Evolutionary conservation across 2,113 vertebrate genomes (phyloP).

Genomic region (Pantherophis guttatus): DNA sequence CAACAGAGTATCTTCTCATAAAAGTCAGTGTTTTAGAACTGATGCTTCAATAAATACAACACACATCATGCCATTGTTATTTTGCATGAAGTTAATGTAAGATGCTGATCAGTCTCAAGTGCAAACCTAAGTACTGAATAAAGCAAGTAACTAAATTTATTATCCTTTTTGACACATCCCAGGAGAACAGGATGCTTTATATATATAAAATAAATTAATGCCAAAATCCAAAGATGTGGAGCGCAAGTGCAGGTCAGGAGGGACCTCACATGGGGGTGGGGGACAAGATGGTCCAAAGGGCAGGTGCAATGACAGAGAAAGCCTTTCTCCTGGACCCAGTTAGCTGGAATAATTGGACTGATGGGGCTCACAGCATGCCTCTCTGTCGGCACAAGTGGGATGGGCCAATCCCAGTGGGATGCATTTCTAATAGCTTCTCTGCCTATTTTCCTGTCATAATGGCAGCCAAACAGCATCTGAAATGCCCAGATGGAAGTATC

Average conservation of each 20-base stretch:
- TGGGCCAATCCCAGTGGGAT: background rate
- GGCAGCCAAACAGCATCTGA: background rate
- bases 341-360: background rate
- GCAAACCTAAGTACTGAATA: background rate
- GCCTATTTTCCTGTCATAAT: background rate
- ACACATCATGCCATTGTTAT: background rate
- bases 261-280: too few relatives aligned
- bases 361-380: background rate
- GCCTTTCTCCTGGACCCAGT: background rate
- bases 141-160: background rate
- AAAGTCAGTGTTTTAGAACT: background rate
- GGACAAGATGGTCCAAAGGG: background rate
- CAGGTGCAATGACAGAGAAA: background rate
- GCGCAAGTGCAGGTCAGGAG: too few relatives aligned
- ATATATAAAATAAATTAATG: too few relatives aligned
- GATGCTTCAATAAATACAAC: background rate
- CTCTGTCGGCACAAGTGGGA: background rate
- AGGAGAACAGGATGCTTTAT: too few relatives aligned
- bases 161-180: background rate
- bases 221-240: too few relatives aligned
- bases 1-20: too few relatives aligned
- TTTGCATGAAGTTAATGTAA: background rate
- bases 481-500: background rate
- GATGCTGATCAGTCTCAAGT: background rate
- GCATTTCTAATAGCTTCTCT: constrained; percentile 2